These are phyloP conservation scores for Diorhabda carinulata DNA, from an alignment of 1,140 invertebrate species.

Conservation along the genomic window DNA sequence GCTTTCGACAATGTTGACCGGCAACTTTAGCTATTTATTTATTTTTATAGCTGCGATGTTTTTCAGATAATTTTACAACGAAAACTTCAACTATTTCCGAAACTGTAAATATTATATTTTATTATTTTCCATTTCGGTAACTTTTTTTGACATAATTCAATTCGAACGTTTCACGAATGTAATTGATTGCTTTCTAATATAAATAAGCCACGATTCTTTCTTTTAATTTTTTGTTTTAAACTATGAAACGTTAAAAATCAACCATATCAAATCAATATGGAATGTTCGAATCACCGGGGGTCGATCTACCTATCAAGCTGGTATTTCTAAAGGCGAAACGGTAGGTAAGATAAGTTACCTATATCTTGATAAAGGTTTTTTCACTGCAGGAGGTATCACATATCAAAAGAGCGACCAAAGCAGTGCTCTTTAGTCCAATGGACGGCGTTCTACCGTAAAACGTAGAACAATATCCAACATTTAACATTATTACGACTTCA, in stretches of 20 bases:
- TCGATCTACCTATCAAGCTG: neutral
- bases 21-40: too few species aligned
- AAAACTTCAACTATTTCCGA: too few species aligned
- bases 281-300: neutral
- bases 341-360: constrained; percentile 20
- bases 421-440: neutral
- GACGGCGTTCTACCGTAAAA: constrained; percentile 5
- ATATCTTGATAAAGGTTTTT: constrained; percentile 19
- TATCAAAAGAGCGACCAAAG: constrained; percentile 10
- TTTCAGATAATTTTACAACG: too few species aligned
- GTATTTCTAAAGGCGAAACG: constrained; percentile 11
- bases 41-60: too few species aligned
- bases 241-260: too few species aligned
- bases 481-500: too few species aligned
- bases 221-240: too few species aligned
- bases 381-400: constrained; percentile 6
- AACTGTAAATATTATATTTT: neutral
- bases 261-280: constrained; percentile 2
- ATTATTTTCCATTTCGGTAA: neutral
- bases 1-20: too few species aligned
- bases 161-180: too few species aligned
- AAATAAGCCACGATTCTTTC: too few species aligned
- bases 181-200: too few species aligned
- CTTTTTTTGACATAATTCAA: neutral
- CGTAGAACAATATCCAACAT: neutral